Evolutionary conservation across 2,888 invertebrate genomes (phyloP).

Genomic region (Microchrysa polita): DNA sequence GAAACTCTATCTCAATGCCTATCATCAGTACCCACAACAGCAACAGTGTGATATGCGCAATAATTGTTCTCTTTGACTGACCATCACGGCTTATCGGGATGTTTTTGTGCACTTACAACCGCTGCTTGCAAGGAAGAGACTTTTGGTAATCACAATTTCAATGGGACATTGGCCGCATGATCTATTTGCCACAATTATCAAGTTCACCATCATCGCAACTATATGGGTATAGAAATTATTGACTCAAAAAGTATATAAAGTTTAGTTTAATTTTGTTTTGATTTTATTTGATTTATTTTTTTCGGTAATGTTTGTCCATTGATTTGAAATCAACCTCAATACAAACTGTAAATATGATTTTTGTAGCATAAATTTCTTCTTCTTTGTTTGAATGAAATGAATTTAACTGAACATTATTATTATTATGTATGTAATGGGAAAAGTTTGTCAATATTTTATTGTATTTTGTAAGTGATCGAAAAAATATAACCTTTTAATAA

Average conservation of each 20-base stretch:
- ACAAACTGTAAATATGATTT: not conserved
- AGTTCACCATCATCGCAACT: too few relatives aligned
- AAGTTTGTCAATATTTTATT: not conserved
- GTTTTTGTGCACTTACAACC: too few relatives aligned
- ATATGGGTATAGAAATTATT: too few relatives aligned
- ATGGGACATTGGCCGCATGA: too few relatives aligned
- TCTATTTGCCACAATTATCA: too few relatives aligned
- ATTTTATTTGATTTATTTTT: not conserved
- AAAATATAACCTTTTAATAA: constrained; percentile 1
- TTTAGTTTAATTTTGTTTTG: not conserved
- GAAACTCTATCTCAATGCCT: not conserved
- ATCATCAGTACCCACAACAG: not conserved
- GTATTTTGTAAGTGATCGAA: not conserved
- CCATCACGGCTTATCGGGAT: not conserved
- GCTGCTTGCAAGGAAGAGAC: too few relatives aligned
- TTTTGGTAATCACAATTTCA: too few relatives aligned
- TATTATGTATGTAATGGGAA: not conserved
- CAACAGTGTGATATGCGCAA: not conserved
- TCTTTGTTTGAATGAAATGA: not conserved
- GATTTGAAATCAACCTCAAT: not conserved
- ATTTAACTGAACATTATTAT: not conserved
- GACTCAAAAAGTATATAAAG: too few relatives aligned
- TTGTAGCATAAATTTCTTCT: not conserved
- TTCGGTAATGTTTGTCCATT: not conserved
- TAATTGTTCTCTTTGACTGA: not conserved